Percentiles rank a stretch among this genome's conserved stretches.
Conservation (phyloP, 2,888 invertebrate species). For the Embidobia sp. region DNA sequence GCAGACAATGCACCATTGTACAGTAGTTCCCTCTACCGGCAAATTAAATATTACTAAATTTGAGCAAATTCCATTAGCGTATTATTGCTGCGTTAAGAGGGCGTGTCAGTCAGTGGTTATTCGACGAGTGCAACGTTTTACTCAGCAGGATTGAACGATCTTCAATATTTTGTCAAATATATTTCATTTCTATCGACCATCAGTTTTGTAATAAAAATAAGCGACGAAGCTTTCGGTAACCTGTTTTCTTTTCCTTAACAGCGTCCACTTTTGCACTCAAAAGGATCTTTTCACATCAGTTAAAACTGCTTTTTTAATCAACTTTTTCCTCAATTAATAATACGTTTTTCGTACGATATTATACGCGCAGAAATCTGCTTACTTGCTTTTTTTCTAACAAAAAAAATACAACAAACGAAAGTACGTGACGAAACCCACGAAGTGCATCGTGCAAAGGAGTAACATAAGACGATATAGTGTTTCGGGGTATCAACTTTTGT, state of each 20-base stretch:
- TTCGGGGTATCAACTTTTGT: constrained; percentile 1
- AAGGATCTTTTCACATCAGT: constrained; percentile 6
- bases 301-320: neutral
- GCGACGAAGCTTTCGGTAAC: constrained; percentile 6
- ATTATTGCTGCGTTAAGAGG: neutral
- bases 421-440: no score
- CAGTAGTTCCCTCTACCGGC: neutral
- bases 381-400: no score
- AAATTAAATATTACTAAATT: constrained; percentile 18
- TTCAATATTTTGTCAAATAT: constrained; percentile 13
- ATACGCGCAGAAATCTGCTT: no score
- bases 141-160: neutral
- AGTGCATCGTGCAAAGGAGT: no score
- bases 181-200: constrained; percentile 16
- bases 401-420: no score
- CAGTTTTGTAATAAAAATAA: constrained; percentile 14
- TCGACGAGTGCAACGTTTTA: neutral
- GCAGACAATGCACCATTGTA: constrained; percentile 74
- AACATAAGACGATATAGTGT: no score
- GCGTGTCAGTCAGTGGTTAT: neutral
- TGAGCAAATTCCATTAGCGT: neutral
- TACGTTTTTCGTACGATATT: no score
- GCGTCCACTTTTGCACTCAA: constrained; percentile 4
- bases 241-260: constrained; percentile 13
- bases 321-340: neutral